Base-by-base conservation (phyloP, 2,113 vertebrate genomes). In the Phrynosoma platyrhinos region DNA sequence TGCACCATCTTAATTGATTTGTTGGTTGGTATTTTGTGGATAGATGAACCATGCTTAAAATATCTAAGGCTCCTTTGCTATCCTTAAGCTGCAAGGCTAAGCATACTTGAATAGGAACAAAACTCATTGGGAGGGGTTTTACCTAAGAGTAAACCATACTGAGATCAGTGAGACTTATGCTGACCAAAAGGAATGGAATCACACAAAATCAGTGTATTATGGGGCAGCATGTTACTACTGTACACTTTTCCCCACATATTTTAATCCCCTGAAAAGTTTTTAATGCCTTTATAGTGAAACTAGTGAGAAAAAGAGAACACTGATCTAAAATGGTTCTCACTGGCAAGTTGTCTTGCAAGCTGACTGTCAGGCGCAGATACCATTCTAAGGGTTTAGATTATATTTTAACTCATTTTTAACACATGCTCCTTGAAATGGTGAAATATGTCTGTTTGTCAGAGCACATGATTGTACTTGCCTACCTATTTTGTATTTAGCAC, bases 1-100 rank as follows among this genome's bases (percentile, higher is more conserved):
- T 82, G 42, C 71, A 87, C 55, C 9, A 87, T 13, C 69, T 82
- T 76, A 87, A 82, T 76, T 87, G 79, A 87, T 87, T 82, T 87
- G 71, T 27, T 20, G 58, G 36, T 25, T 82, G 72, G 69, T 47
- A 68, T 86, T 86, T 79, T 71, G 64, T 69, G 69, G 66, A 79
- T 36, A 82, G 47, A 82, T 66, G 40, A 64, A 82, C 68, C 18
- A 42, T 42, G 30, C 79, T 75, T 87, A 87, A 66, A 87, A 75
- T 87, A 42, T 64, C 76, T 79, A 4, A 21, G 66, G 27, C 23
- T 32, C 25, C 10, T 27, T 68, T 23, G 16, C 68, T 71, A 30
- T 71, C 5, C 9, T 71, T 71, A 71, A 30, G 68, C 68, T 71
- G 10, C 25, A 71, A 69, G 18, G 27, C 27, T 25, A 69, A 71